Evolutionary conservation across 2,797 vertebrate genomes (phyloP).

Genomic region (Rhynchotus rufescens): DNA sequence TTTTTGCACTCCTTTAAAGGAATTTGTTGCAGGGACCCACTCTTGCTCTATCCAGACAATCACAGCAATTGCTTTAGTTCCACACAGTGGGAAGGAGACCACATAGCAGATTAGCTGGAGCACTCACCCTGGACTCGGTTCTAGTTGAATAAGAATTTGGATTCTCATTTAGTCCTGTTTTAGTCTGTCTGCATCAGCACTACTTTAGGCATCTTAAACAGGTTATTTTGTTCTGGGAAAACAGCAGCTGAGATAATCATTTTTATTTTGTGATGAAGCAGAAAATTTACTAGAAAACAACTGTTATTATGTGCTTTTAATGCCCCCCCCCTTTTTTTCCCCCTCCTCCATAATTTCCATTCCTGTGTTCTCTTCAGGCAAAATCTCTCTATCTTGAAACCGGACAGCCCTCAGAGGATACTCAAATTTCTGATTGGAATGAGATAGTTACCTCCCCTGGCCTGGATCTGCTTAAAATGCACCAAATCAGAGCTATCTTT

Average conservation of each 20-base stretch:
- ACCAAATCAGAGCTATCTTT: not conserved
- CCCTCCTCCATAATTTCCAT: not conserved
- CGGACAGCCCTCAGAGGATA: not conserved
- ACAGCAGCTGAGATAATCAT: not conserved
- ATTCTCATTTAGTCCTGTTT: not conserved
- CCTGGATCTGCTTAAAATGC: not conserved
- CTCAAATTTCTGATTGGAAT: not conserved
- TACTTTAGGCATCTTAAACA: not conserved
- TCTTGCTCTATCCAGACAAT: not conserved
- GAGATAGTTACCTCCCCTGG: not conserved
- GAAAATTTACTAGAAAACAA: not conserved
- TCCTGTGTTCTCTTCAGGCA: slow-evolving; percentile 20
- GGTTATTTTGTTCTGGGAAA: not conserved
- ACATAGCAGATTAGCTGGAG: not conserved
- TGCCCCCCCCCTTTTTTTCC: not conserved
- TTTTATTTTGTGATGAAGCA: not conserved
- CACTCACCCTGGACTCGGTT: not conserved
- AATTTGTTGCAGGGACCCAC: not conserved
- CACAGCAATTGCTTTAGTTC: not conserved
- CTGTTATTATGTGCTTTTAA: not conserved
- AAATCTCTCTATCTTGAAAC: not conserved
- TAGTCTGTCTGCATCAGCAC: not conserved
- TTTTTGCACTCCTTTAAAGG: not conserved
- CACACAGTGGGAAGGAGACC: not conserved
- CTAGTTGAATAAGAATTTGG: not conserved